Percentiles rank a stretch among this genome's conserved stretches.
Conservation (phyloP, 1,140 invertebrate species). For the Sycophila sp. region DNA sequence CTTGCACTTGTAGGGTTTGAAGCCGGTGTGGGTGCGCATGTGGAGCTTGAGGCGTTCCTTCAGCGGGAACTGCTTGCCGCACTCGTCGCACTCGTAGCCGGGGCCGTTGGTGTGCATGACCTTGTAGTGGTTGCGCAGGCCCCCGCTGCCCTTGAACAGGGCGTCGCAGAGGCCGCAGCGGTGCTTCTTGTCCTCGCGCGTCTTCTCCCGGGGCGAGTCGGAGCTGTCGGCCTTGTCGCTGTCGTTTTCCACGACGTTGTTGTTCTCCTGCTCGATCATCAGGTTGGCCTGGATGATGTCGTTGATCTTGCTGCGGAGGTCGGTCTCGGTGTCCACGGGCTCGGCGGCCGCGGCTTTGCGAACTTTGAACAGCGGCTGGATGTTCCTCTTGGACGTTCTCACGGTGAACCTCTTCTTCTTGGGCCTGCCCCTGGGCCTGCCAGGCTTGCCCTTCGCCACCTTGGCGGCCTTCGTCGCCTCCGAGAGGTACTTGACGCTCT, state of each 20-base stretch:
- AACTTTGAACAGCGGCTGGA: constrained; percentile 9
- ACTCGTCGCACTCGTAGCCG: constrained; percentile 74
- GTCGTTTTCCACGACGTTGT: constrained; percentile 47
- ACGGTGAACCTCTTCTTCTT: constrained; percentile 4
- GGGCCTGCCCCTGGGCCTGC: constrained; percentile 16
- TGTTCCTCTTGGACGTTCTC: background rate
- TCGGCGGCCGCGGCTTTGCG: constrained; percentile 12
- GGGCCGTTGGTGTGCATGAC: constrained; percentile 65
- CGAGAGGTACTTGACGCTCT: too few relatives aligned
- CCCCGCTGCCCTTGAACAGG: constrained; percentile 76
- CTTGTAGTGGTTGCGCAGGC: constrained; percentile 74
- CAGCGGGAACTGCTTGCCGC: constrained; percentile 78
- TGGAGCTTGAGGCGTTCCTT: constrained; percentile 82
- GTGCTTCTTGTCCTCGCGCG: constrained; percentile 66
- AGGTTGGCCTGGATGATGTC: constrained; percentile 57
- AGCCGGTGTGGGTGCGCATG: constrained; percentile 83
- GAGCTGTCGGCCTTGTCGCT: background rate
- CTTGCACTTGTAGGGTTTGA: constrained; percentile 88
- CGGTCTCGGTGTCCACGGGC: constrained; percentile 52
- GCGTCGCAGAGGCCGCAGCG: constrained; percentile 80
- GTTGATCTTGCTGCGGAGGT: constrained; percentile 51
- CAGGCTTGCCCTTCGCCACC: background rate
- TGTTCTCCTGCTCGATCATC: constrained; percentile 55
- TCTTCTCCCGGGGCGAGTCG: background rate
- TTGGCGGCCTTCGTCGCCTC: too few relatives aligned